Evolutionary conservation across 1,140 invertebrate genomes (phyloP), one percentile per base, ranked within the genome.

Genomic region (Galleria mellonella): DNA sequence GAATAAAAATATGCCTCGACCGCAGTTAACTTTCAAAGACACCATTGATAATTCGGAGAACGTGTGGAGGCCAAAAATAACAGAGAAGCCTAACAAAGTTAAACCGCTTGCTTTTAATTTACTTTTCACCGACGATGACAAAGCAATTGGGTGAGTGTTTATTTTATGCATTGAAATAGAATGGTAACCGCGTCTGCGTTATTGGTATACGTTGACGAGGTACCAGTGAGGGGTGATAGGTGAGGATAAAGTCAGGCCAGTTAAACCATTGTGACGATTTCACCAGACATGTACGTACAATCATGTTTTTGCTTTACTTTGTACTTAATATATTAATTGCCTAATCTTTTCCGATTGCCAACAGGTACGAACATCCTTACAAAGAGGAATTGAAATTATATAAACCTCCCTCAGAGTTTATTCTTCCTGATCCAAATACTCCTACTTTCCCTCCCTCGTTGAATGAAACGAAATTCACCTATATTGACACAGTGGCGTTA

Each of bases 21-120:
- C 97, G 0, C 97, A 98, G 76, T 70, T 93, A 29, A 90, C 87
- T 39, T 98, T 98, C 62, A 93, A 92, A 69, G 93, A 95, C 55
- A 92, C 94, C 63, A 90, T 98, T 30, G 94, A 97, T 72, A 98
- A 98, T 85, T 12, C 69, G 0, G 88, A 90, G 10, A 89, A 86
- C 33, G 89, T 94, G 10, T 98, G 97, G 90, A 81, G 92, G 35
- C 97, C 97, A 0, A 89, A 91, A 54, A 91, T 99, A 9, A 92
- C 88, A 35, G 90, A 94, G 9, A 99, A 99, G 83, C 96, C 96
- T 0, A 96, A 99, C 84, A 92, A 93, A 6, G 69, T 96, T 0
- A 94, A 93, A 67, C 94, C 96, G 0, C 76, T 98, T 3, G 90
- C 92, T 0, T 83, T 94, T 36, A 73, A 92, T 5, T 92, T 93